Evolutionary conservation across 1,140 invertebrate genomes (phyloP), one percentile per base, ranked within the genome.

Genomic region (Sminthurides bifidus): DNA sequence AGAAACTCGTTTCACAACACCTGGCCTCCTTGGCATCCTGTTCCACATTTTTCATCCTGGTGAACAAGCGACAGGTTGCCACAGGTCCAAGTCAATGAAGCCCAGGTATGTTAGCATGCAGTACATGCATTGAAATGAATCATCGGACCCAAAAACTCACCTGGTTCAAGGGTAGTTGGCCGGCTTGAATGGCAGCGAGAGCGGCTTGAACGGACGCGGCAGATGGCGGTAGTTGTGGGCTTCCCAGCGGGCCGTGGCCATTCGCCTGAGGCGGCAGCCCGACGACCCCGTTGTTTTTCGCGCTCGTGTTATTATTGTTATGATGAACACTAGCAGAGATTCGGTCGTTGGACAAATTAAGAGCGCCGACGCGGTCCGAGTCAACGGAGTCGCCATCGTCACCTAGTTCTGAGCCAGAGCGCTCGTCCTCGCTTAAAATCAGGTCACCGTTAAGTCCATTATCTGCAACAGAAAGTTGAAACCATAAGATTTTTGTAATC

Each of bases 141-240:
- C 4, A 43, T 17, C 41, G 2, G 17, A 48, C 30, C 12, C 33
- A 37, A 37, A 44, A 24, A 48, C 12, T 45, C 67, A 76, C 74
- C 71, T 76, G 74, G 60, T 72, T 74, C 43, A 75, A 66, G n/a
- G 73, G 74, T n/a, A 75, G 65, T 52, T 80, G 80, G 24, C 79
- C 74, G n/a, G 80, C 77, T 57, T 81, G 73, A 33, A 83, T 74
- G 30, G 70, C 70, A 17, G 81, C 80, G 37, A 83, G 65, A 2
- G 80, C 76, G 2, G 81, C 79, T 54, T 77, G 75, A 23, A 76
- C 73, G 33, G 66, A 75, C 33, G 63, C 65, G 6, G 68, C 67
- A 15, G 67, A 45, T 41, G 33, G 63, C 56, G 54, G 24, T 52
- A 57, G 30, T 38, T 54, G 46, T 46, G 56, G 54, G 17, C 23